These are phyloP conservation scores for Drosophila planitibia DNA, from an alignment of 2,888 invertebrate genomes.

Conservation along the genomic window DNA sequence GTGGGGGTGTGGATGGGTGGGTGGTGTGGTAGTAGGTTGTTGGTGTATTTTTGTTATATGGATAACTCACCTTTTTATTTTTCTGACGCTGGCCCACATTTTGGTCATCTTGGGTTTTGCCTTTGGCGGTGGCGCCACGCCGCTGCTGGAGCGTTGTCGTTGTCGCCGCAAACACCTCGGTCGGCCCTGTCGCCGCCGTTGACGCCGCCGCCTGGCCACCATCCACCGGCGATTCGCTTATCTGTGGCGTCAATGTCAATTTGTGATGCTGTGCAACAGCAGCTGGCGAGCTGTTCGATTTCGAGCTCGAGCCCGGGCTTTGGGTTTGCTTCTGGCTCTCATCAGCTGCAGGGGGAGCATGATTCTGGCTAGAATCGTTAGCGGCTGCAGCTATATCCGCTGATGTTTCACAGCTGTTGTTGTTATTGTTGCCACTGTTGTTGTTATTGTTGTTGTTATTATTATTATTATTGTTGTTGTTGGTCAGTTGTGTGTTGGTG, in stretches of 20 bases:
- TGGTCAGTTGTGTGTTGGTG: slow-evolving; percentile 24
- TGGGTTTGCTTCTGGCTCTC: slow-evolving; percentile 9
- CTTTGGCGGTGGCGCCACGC: slow-evolving; percentile 66
- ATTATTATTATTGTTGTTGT: slow-evolving; percentile 37
- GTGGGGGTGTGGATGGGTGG: neutral
- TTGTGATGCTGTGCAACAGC: slow-evolving; percentile 23
- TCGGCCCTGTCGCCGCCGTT: neutral
- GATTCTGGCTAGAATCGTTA: slow-evolving; percentile 33
- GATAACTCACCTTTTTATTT: slow-evolving; percentile 69
- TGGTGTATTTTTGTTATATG: neutral
- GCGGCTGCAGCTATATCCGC: slow-evolving; percentile 11
- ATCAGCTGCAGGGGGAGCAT: slow-evolving; percentile 37
- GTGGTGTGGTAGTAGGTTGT: neutral
- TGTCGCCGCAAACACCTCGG: slow-evolving; percentile 42
- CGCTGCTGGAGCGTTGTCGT: slow-evolving; percentile 42
- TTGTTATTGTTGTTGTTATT: slow-evolving; percentile 8
- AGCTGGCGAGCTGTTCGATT: slow-evolving; percentile 9
- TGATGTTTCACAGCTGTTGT: slow-evolving; percentile 13
- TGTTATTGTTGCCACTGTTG: neutral
- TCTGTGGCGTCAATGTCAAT: slow-evolving; percentile 40
- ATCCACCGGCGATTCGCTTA: slow-evolving; percentile 18
- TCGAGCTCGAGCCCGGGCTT: neutral
- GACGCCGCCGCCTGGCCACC: slow-evolving; percentile 27
- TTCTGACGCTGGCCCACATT: slow-evolving; percentile 77
- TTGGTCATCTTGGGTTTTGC: slow-evolving; percentile 74